Evolutionary conservation across 2,797 vertebrate genomes (phyloP).

Genomic region (Phataginus tetradactyla): DNA sequence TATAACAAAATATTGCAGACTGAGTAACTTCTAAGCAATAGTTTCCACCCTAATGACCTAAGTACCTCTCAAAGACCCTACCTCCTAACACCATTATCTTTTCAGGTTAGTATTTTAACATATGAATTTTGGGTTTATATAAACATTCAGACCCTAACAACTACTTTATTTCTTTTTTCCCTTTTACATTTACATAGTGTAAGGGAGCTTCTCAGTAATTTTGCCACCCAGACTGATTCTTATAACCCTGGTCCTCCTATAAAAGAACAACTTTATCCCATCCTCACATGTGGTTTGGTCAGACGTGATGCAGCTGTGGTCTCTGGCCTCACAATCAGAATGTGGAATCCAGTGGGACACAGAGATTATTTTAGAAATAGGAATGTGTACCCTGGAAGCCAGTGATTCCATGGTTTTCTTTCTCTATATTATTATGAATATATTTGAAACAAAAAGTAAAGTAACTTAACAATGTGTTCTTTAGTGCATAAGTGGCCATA

Average conservation of each 20-base stretch:
- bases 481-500: not conserved
- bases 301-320: not conserved
- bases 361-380: not conserved
- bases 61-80: not conserved
- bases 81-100: not conserved
- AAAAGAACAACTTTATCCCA: not conserved
- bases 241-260: not conserved
- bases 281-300: not conserved
- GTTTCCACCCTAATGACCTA: not conserved
- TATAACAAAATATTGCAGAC: not conserved
- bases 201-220: not conserved
- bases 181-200: not conserved
- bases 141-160: not conserved
- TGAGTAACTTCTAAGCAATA: not conserved
- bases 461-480: not conserved
- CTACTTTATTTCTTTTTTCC: not conserved
- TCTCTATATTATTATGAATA: not conserved
- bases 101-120: not conserved
- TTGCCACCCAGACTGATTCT: not conserved
- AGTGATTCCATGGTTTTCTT: not conserved
- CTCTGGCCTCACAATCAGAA: not conserved
- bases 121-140: not conserved
- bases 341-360: not conserved
- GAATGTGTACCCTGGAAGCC: not conserved
- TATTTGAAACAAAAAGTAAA: slow-evolving; percentile 23